Conservation (phyloP, 2,888 invertebrate species). For the Andrena dorsata region DNA sequence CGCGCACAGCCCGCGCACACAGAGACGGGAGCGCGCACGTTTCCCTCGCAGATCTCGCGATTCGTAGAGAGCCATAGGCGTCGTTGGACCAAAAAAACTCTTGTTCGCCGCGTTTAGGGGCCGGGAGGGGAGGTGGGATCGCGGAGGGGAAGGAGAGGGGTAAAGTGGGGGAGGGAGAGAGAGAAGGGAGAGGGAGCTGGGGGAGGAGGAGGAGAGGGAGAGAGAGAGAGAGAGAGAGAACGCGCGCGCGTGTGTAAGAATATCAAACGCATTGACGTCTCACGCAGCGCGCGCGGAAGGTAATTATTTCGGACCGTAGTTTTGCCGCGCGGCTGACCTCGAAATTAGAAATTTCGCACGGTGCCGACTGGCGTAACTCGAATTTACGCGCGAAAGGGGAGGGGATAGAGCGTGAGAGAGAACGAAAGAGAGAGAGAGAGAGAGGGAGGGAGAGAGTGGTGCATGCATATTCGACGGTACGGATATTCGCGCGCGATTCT, state of each 20-base stretch:
- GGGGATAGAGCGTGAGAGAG: neutral
- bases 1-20: conserved; percentile 72
- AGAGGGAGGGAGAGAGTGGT: neutral
- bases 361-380: conserved; percentile 44
- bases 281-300: conserved; percentile 70
- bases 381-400: conserved; percentile 52
- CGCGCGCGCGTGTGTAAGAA: conserved; percentile 47
- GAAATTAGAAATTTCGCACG: conserved; percentile 69
- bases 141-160: conserved; percentile 33
- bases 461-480: conserved; percentile 31
- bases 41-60: conserved; percentile 76
- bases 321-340: conserved; percentile 67
- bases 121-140: conserved; percentile 40
- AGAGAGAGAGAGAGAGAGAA: neutral
- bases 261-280: conserved; percentile 76
- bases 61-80: conserved; percentile 70
- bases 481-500: conserved; percentile 41
- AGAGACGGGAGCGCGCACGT: conserved; percentile 70
- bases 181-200: conserved; percentile 28
- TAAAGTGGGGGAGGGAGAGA: neutral
- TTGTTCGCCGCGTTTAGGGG: conserved; percentile 48
- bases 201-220: conserved; percentile 47
- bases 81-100: conserved; percentile 71
- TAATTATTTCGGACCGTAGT: conserved; percentile 72
- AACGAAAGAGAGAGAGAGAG: neutral